Base-by-base conservation (phyloP, 1,140 invertebrate species). In the Pachyrhynchus sulphureomaculatus region DNA sequence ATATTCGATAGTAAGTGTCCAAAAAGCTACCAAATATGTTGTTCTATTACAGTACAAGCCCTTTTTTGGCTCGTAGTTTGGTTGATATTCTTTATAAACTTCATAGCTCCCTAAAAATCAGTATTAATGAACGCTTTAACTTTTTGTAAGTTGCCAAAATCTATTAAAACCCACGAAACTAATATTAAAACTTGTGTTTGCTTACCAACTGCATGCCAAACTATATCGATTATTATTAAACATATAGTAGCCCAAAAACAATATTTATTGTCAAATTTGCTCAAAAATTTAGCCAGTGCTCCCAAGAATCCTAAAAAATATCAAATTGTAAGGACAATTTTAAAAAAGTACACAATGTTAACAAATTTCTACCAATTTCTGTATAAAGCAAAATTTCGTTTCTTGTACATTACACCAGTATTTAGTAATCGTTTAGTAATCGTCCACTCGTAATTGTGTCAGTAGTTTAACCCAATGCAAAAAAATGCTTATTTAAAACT, bases 41-140 rank as follows among this genome's bases (percentile, higher is more conserved):
- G 67, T 65, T 49, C 72, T 63, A 44, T 70, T 70, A 49, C 73
- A 75, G 39, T 74, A 72, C 13, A 39, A 33, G 5, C 62, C 63
- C 20, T 42, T 17, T 36, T 41, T 37, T 24, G 64, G 54, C 21
- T 72, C 66, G 49, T 74, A 75, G 24, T 70, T 73, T 4, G 73
- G 73, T 62, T 72, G 73, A 52, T 75, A 75, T 45, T 69, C 71
- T 26, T 49, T 66, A 41, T 73, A 75, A 9, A 75, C 67, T 12
- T 60, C 64, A 36, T 68, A 69, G 1, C 65, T 65, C 15, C 72
- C 73, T 73, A 53, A 61, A 68, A 70, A n/a, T n/a, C n/a, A n/a
- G n/a, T n/a, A n/a, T n/a, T n/a, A n/a, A n/a, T n/a, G n/a, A n/a
- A n/a, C n/a, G n/a, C n/a, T n/a, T n/a, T n/a, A n/a, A n/a, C n/a